Conservation (phyloP, 2,797 vertebrate species). For the Miichthys miiuy region DNA sequence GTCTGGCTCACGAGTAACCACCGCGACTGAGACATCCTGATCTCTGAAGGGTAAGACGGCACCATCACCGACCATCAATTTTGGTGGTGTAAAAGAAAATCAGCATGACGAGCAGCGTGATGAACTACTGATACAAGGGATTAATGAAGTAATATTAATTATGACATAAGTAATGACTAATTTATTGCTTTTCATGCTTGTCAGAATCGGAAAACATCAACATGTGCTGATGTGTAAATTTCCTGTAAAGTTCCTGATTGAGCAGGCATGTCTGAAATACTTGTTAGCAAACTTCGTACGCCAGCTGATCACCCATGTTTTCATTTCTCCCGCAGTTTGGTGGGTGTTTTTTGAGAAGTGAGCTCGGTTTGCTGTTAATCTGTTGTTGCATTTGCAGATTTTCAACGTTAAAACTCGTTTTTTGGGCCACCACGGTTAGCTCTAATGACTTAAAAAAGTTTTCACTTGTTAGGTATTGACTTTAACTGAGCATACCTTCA, state of each 20-base stretch:
- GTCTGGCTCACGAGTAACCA: constrained; percentile 21
- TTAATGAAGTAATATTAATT: constrained; percentile 63
- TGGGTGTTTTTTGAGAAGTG: too few species aligned
- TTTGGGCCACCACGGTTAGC: neutral
- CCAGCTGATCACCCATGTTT: constrained; percentile 11
- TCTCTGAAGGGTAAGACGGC: constrained; percentile 4
- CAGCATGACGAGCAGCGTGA: constrained; percentile 50
- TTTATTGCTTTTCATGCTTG: constrained; percentile 71
- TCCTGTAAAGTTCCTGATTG: constrained; percentile 41
- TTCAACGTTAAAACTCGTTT: too few species aligned
- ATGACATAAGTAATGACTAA: constrained; percentile 63
- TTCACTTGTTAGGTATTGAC: neutral
- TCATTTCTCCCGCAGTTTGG: neutral
- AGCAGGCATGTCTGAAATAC: constrained; percentile 23
- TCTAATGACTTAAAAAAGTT: neutral
- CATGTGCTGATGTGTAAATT: constrained; percentile 43
- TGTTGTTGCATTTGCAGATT: neutral
- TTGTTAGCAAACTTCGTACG: constrained; percentile 31
- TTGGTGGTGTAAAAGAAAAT: constrained; percentile 63
- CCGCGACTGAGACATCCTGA: constrained; percentile 9
- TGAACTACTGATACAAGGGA: constrained; percentile 57
- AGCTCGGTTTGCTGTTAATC: neutral
- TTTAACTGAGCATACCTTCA: constrained; percentile 84
- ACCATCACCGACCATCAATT: constrained; percentile 21
- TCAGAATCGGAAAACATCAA: constrained; percentile 62